A percentile compares a stretch with the other conserved stretches of the same genome.
These are phyloP conservation scores for Diploscapter pachys DNA, from an alignment of 1,140 invertebrate species.

Conservation along the genomic window DNA sequence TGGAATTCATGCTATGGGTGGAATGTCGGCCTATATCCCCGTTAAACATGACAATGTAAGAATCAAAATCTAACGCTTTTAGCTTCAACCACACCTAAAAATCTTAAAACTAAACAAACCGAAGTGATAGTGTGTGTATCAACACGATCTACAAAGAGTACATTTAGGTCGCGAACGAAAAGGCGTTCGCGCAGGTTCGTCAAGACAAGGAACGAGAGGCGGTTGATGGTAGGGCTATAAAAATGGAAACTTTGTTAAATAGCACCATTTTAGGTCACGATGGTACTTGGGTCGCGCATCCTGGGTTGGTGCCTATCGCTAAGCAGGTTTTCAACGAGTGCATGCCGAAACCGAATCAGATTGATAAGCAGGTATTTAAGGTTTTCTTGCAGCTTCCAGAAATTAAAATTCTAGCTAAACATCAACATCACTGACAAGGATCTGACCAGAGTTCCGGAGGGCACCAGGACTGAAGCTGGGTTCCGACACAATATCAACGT, in stretches of 20 bases:
- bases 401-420: slow-evolving; percentile 23
- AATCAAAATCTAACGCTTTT: neutral
- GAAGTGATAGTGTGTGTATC: no score
- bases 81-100: neutral
- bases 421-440: slow-evolving; percentile 56
- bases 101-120: no score
- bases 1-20: slow-evolving; percentile 69
- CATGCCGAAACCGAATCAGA: slow-evolving; percentile 51
- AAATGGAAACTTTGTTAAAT: no score
- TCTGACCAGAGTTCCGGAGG: slow-evolving; percentile 67
- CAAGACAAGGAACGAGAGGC: slow-evolving; percentile 60
- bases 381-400: neutral
- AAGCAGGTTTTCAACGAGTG: slow-evolving; percentile 65
- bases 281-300: slow-evolving; percentile 72
- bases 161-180: slow-evolving; percentile 17
- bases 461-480: slow-evolving; percentile 66
- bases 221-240: slow-evolving; percentile 37
- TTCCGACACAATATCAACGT: slow-evolving; percentile 70
- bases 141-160: neutral
- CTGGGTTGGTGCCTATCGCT: slow-evolving; percentile 64
- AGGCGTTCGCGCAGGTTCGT: slow-evolving; percentile 48
- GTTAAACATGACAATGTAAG: slow-evolving; percentile 53
- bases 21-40: slow-evolving; percentile 69
- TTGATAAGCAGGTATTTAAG: slow-evolving; percentile 36
- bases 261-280: slow-evolving; percentile 61